These are phyloP conservation scores for Automeris io DNA, from an alignment of 2,888 invertebrate genomes.

Conservation along the genomic window DNA sequence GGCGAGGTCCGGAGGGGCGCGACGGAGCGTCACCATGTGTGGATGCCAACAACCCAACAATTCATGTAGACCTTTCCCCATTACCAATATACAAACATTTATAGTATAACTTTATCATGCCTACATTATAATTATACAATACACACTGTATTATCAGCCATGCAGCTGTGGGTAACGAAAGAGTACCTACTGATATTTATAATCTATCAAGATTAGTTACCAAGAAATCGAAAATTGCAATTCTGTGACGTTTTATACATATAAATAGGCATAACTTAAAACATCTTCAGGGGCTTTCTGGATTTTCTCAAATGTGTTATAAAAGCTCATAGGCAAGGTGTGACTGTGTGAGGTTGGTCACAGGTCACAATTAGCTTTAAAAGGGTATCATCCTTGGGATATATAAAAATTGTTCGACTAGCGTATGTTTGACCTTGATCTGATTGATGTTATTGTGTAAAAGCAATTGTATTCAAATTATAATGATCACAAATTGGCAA, in stretches of 20 bases:
- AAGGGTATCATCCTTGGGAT: neutral
- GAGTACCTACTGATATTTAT: slow-evolving; percentile 39
- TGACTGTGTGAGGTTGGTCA: too few species aligned
- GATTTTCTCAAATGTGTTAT: too few species aligned
- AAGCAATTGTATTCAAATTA: slow-evolving; percentile 38
- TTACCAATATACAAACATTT: slow-evolving; percentile 30
- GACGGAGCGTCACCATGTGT: slow-evolving; percentile 48
- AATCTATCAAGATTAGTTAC: slow-evolving; percentile 31
- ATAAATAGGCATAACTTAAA: too few species aligned
- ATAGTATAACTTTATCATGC: slow-evolving; percentile 34
- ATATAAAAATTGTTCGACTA: neutral
- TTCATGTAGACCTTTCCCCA: slow-evolving; percentile 42
- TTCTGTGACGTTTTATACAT: too few species aligned
- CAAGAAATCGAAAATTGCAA: too few species aligned
- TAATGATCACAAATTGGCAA: slow-evolving; percentile 52
- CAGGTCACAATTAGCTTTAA: too few species aligned
- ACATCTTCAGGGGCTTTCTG: too few species aligned
- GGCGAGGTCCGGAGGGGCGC: slow-evolving; percentile 49
- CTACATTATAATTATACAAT: slow-evolving; percentile 41
- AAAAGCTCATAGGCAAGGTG: too few species aligned
- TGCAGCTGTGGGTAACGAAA: slow-evolving; percentile 41
- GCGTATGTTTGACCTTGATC: slow-evolving; percentile 20
- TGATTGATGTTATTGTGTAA: slow-evolving; percentile 21
- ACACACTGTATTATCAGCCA: slow-evolving; percentile 40
- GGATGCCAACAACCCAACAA: slow-evolving; percentile 37